Conservation (phyloP, 2,888 invertebrate species). For the Hyppa rectilinea region DNA sequence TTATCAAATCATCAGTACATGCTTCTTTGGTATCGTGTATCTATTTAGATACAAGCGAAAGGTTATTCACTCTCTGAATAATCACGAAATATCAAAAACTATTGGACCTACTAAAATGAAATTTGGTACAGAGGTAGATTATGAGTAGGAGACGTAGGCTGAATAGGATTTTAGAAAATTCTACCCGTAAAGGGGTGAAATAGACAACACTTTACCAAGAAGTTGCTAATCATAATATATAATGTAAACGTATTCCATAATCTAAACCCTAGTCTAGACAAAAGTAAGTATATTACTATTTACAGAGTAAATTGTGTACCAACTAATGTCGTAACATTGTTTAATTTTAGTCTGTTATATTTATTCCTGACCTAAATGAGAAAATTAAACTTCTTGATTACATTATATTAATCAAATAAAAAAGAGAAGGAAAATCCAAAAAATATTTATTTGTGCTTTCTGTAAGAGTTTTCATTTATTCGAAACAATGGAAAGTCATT, state of each 20-base stretch:
- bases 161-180: too few relatives aligned
- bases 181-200: too few relatives aligned
- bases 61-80: too few relatives aligned
- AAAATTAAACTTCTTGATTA: conserved; percentile 3
- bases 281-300: conserved; percentile 15
- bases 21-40: background rate
- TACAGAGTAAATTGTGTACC: conserved; percentile 10
- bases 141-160: too few relatives aligned
- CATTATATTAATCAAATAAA: background rate
- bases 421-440: background rate
- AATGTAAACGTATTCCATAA: conserved; percentile 25
- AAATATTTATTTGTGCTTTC: background rate
- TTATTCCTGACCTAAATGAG: background rate
- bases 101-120: too few relatives aligned
- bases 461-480: background rate
- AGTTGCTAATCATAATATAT: conserved; percentile 7
- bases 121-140: too few relatives aligned
- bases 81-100: too few relatives aligned
- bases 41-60: too few relatives aligned
- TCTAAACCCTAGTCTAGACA: conserved; percentile 25
- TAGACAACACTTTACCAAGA: background rate
- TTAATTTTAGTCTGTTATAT: background rate
- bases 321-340: conserved; percentile 4
- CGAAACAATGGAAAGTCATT: background rate
- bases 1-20: background rate